Evolutionary conservation across 2,113 vertebrate species (phyloP), one percentile per base, ranked within the genome.

Genomic region (Trichechus manatus): DNA sequence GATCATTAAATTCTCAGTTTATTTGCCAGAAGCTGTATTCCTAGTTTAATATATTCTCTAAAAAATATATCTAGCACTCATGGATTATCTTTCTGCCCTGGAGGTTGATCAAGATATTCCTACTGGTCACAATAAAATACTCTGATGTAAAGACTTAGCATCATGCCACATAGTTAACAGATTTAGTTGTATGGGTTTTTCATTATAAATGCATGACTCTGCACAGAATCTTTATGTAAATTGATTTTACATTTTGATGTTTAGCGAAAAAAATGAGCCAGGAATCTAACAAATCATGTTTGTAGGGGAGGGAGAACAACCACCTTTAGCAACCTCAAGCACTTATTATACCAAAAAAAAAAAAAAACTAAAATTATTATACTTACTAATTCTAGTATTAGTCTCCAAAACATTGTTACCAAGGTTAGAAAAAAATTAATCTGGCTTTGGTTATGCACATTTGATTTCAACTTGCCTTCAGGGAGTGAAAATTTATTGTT

Each of bases 401-500:
- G 19, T 91, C 23, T 92, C 33, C 31, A 53, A 80, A 77, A 27
- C 3, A 70, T 11, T 95, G 68, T 61, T 27, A 81, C 14, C 5
- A 77, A 87, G 1, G 0, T 61, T 10, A 5, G 22, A 61, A 1
- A 84, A 91, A 91, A 27, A 20, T 44, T 78, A 56, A 82, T 29
- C 14, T 81, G 20, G 0, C 11, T 63, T 82, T 78, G 1, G 13
- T 66, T 89, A 63, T 81, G 3, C 9, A 70, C 27, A 56, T 72
- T 80, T 81, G 13, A n/a, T 47, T 87, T 95, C 13, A 79, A 47
- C 93, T 83, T 89, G 39, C 29, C 2, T 80, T 92, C 80, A 19
- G 13, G 13, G 47, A 56, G 29, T 96, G 29, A 95, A 93, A 93
- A 39, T 44, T 59, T 74, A 82, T 77, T 59, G 33, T 81, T 75